Percentiles rank a stretch among this genome's conserved stretches.
These are phyloP conservation scores for Macaria liturata DNA, from an alignment of 2,888 invertebrate genomes.

Conservation along the genomic window DNA sequence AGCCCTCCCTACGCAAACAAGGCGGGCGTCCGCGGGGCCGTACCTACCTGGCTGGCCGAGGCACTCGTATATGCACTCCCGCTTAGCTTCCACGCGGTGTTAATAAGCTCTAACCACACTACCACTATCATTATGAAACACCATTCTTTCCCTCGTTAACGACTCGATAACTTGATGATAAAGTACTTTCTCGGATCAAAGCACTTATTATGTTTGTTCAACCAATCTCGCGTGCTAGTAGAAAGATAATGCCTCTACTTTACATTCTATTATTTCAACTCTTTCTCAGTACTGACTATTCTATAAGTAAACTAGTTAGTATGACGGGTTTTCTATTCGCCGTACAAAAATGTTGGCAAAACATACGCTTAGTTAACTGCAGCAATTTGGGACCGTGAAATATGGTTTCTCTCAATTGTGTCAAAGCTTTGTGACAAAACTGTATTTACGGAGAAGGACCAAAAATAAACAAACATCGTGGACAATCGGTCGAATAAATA, in stretches of 20 bases:
- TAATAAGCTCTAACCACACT: constrained; percentile 74
- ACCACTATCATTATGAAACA: constrained; percentile 70
- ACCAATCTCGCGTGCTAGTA: constrained; percentile 35
- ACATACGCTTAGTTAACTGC: constrained; percentile 50
- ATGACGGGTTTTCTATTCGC: background rate
- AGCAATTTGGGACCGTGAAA: constrained; percentile 74
- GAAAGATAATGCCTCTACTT: background rate
- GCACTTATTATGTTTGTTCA: constrained; percentile 47
- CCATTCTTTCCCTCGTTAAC: constrained; percentile 73
- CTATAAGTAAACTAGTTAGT: background rate
- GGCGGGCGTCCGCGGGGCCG: constrained; percentile 57
- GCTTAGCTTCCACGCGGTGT: constrained; percentile 61
- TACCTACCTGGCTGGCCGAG: constrained; percentile 52
- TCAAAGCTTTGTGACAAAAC: constrained; percentile 68
- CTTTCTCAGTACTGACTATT: background rate
- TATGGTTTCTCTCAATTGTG: constrained; percentile 67
- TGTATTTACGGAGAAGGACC: constrained; percentile 76
- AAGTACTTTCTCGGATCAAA: constrained; percentile 58
- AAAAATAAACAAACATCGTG: constrained; percentile 79
- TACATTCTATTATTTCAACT: background rate
- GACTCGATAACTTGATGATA: constrained; percentile 57
- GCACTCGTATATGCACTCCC: constrained; percentile 54
- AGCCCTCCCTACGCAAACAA: constrained; percentile 69
- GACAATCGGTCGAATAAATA: constrained; percentile 75
- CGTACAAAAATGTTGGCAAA: constrained; percentile 52